Evolutionary conservation across 2,113 vertebrate genomes (phyloP).

Genomic region (Prionailurus viverrinus): DNA sequence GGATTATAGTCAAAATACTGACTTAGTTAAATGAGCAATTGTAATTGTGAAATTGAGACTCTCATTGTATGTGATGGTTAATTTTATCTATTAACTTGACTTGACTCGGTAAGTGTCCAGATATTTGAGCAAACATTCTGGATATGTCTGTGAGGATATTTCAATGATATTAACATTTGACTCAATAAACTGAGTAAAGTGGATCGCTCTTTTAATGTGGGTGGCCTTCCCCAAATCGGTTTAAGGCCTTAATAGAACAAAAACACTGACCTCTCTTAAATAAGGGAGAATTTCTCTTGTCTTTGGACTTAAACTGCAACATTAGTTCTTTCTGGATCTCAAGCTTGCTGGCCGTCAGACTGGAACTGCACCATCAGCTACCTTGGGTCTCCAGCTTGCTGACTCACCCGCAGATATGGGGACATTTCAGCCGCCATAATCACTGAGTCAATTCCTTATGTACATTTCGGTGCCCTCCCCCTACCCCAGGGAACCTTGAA

Average conservation of each 20-base stretch:
- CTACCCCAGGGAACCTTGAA: background rate
- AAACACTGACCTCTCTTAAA: background rate
- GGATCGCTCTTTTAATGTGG: background rate
- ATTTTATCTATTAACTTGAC: background rate
- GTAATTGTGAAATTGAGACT: background rate
- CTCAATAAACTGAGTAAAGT: background rate
- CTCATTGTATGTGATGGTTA: background rate
- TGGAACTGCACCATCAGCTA: background rate
- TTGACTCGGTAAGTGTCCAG: rapidly evolving
- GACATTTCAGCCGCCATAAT: background rate
- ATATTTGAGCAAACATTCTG: background rate
- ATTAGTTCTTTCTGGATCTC: background rate
- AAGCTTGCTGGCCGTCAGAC: rapidly evolving
- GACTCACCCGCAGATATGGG: background rate
- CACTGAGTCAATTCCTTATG: background rate
- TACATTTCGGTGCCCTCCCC: background rate
- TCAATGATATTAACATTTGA: background rate
- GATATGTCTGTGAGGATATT: background rate
- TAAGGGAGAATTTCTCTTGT: background rate
- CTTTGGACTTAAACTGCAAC: background rate
- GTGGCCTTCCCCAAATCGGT: background rate
- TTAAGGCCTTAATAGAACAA: background rate
- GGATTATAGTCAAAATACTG: background rate
- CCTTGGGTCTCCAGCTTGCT: background rate
- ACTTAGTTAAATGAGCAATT: background rate